Conservation (phyloP, 2,888 invertebrate genomes). For the Morpho achilles region DNA sequence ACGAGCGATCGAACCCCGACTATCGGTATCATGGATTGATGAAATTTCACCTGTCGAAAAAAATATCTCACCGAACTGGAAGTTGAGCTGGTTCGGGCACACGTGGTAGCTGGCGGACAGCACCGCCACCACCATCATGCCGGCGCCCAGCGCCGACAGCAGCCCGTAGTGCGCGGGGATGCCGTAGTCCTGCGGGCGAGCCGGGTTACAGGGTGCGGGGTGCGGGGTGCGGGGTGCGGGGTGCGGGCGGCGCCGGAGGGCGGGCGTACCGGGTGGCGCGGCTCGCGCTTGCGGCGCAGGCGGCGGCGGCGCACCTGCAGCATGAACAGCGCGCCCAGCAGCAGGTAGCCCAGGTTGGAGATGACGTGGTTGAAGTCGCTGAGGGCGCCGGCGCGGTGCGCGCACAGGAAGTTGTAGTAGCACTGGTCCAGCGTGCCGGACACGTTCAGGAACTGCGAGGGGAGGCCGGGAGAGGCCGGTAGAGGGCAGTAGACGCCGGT, state of each 20-base stretch:
- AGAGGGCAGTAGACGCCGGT: background rate
- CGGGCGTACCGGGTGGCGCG: conserved; percentile 45
- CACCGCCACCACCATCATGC: conserved; percentile 92
- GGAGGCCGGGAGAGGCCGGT: background rate
- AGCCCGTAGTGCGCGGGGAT: conserved; percentile 92
- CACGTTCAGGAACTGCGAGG: conserved; percentile 81
- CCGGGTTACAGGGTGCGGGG: background rate
- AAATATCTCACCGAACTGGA: conserved; percentile 87
- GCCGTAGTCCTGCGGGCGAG: conserved; percentile 79
- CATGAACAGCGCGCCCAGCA: conserved; percentile 89
- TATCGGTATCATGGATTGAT: no score
- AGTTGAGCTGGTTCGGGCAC: conserved; percentile 92
- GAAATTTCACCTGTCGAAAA: no score
- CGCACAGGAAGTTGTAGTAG: conserved; percentile 94
- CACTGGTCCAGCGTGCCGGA: conserved; percentile 94
- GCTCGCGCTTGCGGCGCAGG: conserved; percentile 37
- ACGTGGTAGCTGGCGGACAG: conserved; percentile 93
- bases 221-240: background rate
- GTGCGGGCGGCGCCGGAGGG: background rate
- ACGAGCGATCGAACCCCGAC: no score
- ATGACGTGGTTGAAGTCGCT: conserved; percentile 93
- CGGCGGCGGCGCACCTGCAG: conserved; percentile 78
- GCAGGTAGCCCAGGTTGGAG: conserved; percentile 90
- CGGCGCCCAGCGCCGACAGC: conserved; percentile 91
- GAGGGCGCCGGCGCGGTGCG: conserved; percentile 86